A percentile compares a stretch with the other conserved stretches of the same genome.
phyloP scores from a whole-genome alignment of 2,888 invertebrate genomes.

The Fragum sueziense region DNA sequence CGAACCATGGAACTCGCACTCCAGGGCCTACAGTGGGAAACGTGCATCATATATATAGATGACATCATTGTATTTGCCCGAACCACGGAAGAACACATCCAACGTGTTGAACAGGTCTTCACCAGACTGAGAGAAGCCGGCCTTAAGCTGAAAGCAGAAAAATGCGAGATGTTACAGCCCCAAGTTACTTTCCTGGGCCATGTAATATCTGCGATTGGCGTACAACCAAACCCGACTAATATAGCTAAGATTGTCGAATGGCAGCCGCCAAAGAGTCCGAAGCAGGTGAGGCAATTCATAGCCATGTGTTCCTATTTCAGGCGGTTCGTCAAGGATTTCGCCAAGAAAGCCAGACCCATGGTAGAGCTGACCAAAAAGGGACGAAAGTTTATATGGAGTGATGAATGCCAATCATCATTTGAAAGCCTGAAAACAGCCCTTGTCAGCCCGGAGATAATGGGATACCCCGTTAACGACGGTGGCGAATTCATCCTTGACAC shows the following conservation, averaged over 20 bases:
- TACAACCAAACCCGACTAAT: background rate
- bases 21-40: background rate
- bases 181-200: background rate
- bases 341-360: constrained; percentile 13
- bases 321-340: constrained; percentile 7
- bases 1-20: background rate
- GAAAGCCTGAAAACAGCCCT: no score
- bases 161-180: background rate
- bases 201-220: background rate
- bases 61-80: background rate
- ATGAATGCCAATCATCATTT: constrained; percentile 5
- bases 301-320: background rate
- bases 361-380: constrained; percentile 11
- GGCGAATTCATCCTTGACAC: constrained; percentile 47
- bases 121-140: background rate
- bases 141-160: background rate
- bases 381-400: constrained; percentile 10
- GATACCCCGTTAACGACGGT: constrained; percentile 26
- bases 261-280: background rate
- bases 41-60: background rate
- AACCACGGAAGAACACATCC: background rate
- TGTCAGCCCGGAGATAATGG: constrained; percentile 21
- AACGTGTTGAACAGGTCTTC: background rate
- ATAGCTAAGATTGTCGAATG: background rate
- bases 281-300: background rate